Evolutionary conservation across 53 echinoderm and acorn worm genomes (phyloP).

Genomic region (Arbacia lixula): DNA sequence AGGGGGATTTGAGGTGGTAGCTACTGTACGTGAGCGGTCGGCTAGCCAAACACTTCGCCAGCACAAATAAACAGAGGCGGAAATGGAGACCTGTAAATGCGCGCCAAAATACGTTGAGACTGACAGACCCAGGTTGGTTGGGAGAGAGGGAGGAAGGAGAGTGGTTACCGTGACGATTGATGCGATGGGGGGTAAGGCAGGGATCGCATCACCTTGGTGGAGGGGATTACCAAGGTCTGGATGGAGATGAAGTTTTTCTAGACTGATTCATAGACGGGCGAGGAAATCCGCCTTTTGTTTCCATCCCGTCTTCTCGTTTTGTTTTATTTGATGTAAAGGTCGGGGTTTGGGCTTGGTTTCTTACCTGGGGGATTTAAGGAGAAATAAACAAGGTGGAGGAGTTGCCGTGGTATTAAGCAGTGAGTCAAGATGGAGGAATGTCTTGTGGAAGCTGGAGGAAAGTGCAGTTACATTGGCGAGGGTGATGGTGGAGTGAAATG

Average conservation of each 20-base stretch:
- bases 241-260: neutral
- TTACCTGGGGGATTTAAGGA: slow-evolving; percentile 18
- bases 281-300: too few relatives aligned
- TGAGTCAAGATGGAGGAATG: slow-evolving; percentile 21
- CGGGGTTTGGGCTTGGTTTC: neutral
- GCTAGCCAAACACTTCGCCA: slow-evolving; percentile 48
- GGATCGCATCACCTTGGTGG: neutral
- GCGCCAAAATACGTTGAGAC: slow-evolving; percentile 13
- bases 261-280: slow-evolving; percentile 9
- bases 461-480: slow-evolving; percentile 3
- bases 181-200: neutral
- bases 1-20: neutral
- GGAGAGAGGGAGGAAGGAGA: slow-evolving; percentile 9
- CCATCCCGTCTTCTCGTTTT: slow-evolving; percentile 1
- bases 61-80: slow-evolving; percentile 35
- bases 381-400: slow-evolving; percentile 26
- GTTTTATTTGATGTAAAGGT: neutral
- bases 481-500: neutral
- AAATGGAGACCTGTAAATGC: slow-evolving; percentile 53
- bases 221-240: slow-evolving; percentile 16
- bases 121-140: slow-evolving; percentile 10
- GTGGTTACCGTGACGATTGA: slow-evolving; percentile 4
- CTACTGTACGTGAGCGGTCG: slow-evolving; percentile 23
- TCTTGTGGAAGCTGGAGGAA: neutral
- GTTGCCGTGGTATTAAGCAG: neutral